Evolutionary conservation across 2,888 invertebrate species (phyloP).

Genomic region (Lasius fuliginosus): DNA sequence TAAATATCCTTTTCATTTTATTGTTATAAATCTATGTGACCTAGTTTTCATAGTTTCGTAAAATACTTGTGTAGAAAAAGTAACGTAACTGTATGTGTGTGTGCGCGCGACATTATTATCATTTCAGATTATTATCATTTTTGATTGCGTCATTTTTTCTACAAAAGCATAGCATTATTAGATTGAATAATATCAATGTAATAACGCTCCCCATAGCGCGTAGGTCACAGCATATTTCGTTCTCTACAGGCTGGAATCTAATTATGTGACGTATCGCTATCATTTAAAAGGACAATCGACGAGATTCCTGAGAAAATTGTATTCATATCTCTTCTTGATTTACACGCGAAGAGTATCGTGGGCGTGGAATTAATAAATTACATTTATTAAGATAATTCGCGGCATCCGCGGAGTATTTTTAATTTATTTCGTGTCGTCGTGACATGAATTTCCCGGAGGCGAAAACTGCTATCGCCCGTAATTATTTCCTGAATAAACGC

Average conservation of each 20-base stretch:
- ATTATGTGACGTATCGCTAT: constrained; percentile 34
- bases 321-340: constrained; percentile 28
- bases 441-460: constrained; percentile 1
- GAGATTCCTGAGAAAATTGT: constrained; percentile 26
- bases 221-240: not conserved
- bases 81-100: not conserved
- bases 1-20: not conserved
- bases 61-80: not conserved
- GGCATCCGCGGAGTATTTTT: not conserved
- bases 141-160: not conserved
- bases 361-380: constrained; percentile 30
- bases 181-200: constrained; percentile 4
- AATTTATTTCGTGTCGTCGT: not conserved
- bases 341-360: constrained; percentile 2
- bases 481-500: not conserved
- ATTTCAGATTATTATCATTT: not conserved
- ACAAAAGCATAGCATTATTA: not conserved
- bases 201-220: not conserved
- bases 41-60: not conserved
- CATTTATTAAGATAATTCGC: constrained; percentile 29
- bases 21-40: not conserved
- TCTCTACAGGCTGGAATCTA: constrained; percentile 5
- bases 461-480: not conserved
- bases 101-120: not conserved
- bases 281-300: constrained; percentile 30